Evolutionary conservation across 2,113 vertebrate genomes (phyloP).

Genomic region (Centrocercus urophasianus): DNA sequence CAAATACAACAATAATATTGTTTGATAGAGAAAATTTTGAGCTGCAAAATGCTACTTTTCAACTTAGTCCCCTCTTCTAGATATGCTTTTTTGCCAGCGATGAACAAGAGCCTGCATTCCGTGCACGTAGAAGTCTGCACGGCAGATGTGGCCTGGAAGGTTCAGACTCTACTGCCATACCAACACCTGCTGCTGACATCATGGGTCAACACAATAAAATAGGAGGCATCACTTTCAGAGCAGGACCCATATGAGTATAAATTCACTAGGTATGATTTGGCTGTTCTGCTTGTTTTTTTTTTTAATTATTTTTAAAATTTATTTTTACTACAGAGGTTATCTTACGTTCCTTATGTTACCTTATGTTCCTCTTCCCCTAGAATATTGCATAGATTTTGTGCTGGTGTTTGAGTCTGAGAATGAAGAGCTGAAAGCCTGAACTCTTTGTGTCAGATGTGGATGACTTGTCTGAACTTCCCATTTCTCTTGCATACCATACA

Average conservation of each 20-base stretch:
- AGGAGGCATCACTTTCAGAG: no score
- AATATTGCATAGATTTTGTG: neutral
- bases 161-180: no score
- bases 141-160: no score
- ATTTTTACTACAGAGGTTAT: neutral
- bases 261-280: neutral
- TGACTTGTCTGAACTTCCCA: neutral
- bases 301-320: neutral
- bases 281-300: neutral
- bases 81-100: no score
- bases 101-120: no score
- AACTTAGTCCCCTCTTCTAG: no score
- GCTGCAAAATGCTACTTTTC: no score
- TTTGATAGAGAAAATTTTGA: no score
- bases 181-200: no score
- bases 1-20: no score
- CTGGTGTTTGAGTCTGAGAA: neutral
- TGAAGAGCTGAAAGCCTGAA: constrained; percentile 20
- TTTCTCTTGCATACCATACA: neutral
- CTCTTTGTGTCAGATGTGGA: neutral
- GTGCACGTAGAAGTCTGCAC: no score
- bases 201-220: no score
- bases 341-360: neutral
- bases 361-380: neutral
- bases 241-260: neutral